A percentile compares a stretch with the other conserved stretches of the same genome.
Conservation (phyloP, 1,140 invertebrate genomes). For the Ceratina australensis region DNA sequence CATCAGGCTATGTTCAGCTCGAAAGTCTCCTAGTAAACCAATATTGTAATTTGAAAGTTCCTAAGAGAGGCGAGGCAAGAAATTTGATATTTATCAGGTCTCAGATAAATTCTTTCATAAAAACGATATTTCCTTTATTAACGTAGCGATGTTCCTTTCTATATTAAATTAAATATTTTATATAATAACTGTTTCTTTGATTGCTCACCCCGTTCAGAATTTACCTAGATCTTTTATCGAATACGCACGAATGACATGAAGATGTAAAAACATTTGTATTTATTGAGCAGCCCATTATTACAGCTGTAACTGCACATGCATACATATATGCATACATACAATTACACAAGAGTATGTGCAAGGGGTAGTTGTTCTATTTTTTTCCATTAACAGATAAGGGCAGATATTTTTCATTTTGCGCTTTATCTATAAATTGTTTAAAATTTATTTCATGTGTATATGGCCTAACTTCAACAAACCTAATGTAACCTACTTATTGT, state of each 20-base stretch:
- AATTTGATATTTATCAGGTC: not conserved
- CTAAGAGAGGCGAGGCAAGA: not conserved
- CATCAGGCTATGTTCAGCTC: conserved; percentile 53
- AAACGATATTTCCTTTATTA: not conserved
- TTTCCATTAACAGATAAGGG: too few species aligned
- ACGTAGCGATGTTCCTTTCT: fast-evolving
- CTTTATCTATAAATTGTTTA: too few species aligned
- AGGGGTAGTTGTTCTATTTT: too few species aligned
- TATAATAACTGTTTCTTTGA: not conserved
- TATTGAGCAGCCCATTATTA: conserved; percentile 26
- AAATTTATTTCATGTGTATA: too few species aligned
- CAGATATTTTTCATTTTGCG: too few species aligned
- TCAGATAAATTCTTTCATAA: not conserved
- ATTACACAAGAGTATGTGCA: too few species aligned
- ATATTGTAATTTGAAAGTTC: conserved; percentile 19
- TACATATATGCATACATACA: too few species aligned
- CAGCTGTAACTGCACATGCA: too few species aligned
- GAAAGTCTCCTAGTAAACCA: conserved; percentile 17
- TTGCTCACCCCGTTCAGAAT: not conserved
- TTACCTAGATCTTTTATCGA: conserved; percentile 12
- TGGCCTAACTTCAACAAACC: too few species aligned
- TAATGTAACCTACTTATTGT: too few species aligned
- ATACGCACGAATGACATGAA: not conserved
- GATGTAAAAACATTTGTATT: conserved; percentile 7
- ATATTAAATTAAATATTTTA: not conserved